Evolutionary conservation across 2,888 invertebrate genomes (phyloP), one percentile per base, ranked within the genome.

Genomic region (Crematogaster levior): DNA sequence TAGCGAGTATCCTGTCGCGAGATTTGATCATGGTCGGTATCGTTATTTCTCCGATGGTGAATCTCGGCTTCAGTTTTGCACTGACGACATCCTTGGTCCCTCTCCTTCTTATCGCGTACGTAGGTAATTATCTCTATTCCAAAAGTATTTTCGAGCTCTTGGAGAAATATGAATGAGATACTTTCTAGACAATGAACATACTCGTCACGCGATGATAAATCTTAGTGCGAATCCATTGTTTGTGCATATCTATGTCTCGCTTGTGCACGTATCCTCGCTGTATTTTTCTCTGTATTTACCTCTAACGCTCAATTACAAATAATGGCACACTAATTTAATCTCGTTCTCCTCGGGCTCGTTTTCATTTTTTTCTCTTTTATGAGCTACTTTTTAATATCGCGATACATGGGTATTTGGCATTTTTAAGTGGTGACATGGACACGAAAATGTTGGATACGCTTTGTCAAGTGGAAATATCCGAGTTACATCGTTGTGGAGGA

Each of bases 401-500:
- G n/a, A 34, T 34, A 34, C 3, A 34, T 6, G 6, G 18, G 6
- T 21, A n/a, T 21, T 82, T 63, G 27, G 7, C 66, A 18, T 83
- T 68, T 89, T 89, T n/a, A 87, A 94, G 94, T 90, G 72, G 85
- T 93, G 43, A 90, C 91, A 72, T 94, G 93, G 93, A 90, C 90
- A 6, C 90, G 91, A 82, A 91, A 87, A 84, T 91, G 87, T 84
- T 93, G 92, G 93, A 84, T 92, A 30, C 88, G 91, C 70, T 93
- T 92, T 63, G 91, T 93, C 12, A 92, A 93, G 81, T 94, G 94
- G 94, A 93, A 90, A 77, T 87, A 93, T 84, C 93, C 94, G 4
- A 85, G 90, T 27, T 92, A 91, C 27, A 87, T 91, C 63, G 88
- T 94, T 18, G 92, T 93, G 37, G 93, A 93, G 83, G 88, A 90